Evolutionary conservation across 2,113 vertebrate species (phyloP).

Genomic region (Castor canadensis): DNA sequence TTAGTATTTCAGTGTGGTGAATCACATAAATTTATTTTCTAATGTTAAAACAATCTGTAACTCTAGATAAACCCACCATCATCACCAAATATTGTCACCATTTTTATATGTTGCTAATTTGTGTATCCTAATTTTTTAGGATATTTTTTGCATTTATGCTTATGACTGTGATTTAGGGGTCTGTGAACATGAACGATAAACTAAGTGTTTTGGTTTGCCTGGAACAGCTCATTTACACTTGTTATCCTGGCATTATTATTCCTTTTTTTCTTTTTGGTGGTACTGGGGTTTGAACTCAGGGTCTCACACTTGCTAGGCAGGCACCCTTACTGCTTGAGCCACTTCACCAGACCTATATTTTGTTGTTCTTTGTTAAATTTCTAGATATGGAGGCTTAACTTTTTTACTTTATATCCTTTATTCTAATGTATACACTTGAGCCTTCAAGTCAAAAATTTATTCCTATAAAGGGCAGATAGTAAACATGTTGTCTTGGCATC

Average conservation of each 20-base stretch:
- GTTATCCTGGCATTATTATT: background rate
- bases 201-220: background rate
- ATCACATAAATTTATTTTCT: conserved; percentile 41
- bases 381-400: background rate
- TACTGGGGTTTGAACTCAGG: too few relatives aligned
- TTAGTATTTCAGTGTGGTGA: background rate
- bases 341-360: too few relatives aligned
- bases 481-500: background rate
- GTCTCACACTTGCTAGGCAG: too few relatives aligned
- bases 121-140: background rate
- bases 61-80: background rate
- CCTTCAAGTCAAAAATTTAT: background rate
- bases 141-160: background rate
- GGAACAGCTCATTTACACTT: background rate
- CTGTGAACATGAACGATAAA: too few relatives aligned
- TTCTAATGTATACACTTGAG: background rate
- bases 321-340: too few relatives aligned
- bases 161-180: background rate
- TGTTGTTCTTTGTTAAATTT: background rate
- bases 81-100: background rate
- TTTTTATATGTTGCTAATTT: conserved; percentile 25
- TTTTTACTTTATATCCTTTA: background rate
- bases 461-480: background rate
- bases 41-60: conserved; percentile 38
- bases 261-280: too few relatives aligned